These are phyloP conservation scores for Rhagoletis pomonella DNA, from an alignment of 1,140 invertebrate genomes.

Conservation along the genomic window DNA sequence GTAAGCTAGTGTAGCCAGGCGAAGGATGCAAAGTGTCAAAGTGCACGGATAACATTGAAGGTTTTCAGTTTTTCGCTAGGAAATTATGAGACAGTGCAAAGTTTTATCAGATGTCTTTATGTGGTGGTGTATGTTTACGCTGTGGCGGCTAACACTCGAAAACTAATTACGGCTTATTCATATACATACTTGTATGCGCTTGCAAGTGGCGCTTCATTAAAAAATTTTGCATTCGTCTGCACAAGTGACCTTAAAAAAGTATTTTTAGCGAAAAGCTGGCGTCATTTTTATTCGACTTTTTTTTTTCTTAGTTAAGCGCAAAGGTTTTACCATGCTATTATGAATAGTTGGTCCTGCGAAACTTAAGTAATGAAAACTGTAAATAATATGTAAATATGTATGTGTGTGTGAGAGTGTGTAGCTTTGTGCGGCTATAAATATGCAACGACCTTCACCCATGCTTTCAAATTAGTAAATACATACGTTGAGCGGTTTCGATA, in stretches of 20 bases:
- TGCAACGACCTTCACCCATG: not conserved
- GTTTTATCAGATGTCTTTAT: not conserved
- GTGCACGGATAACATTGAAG: not conserved
- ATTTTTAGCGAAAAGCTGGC: not conserved
- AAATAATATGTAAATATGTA: not conserved
- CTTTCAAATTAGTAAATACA: not conserved
- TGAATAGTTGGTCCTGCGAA: no score
- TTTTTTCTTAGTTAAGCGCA: not conserved
- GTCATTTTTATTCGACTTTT: not conserved
- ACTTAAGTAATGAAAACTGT: not conserved
- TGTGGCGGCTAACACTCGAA: not conserved
- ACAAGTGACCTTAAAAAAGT: not conserved
- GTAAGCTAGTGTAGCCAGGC: not conserved
- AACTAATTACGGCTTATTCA: slow-evolving; percentile 7
- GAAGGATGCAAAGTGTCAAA: not conserved
- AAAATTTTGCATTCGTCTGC: not conserved
- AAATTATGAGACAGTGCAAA: slow-evolving; percentile 12
- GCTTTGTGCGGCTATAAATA: not conserved
- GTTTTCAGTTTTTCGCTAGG: not conserved
- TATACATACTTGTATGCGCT: not conserved
- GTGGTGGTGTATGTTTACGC: not conserved
- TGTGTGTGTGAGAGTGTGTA: not conserved
- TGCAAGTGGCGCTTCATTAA: slow-evolving; percentile 1
- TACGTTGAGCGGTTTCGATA: not conserved
- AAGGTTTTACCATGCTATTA: not conserved